phyloP scores from a whole-genome alignment of 2,113 vertebrate genomes.

The Aegypius monachus region DNA sequence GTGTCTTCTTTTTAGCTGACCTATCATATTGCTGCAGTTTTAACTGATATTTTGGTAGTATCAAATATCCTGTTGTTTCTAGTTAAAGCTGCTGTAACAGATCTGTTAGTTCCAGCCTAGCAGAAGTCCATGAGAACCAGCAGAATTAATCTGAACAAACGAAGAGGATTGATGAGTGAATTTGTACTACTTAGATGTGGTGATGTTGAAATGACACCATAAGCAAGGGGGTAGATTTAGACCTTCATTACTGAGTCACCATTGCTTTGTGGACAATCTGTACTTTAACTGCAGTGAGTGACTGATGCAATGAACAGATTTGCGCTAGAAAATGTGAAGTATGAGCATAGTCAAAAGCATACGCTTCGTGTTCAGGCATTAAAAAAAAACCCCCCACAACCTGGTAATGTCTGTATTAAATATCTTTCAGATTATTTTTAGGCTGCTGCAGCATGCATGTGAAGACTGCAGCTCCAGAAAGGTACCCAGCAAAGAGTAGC shows the following conservation, averaged over 20 bases:
- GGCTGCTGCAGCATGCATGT: background rate
- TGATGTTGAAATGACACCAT: background rate
- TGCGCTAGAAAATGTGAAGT: background rate
- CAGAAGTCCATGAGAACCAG: background rate
- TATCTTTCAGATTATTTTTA: background rate
- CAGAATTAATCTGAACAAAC: background rate
- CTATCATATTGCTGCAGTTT: background rate
- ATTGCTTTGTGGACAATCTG: background rate
- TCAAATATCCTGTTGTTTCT: background rate
- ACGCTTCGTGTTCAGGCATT: background rate
- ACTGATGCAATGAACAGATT: background rate
- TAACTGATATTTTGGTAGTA: background rate
- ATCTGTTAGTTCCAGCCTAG: background rate
- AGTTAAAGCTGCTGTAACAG: background rate
- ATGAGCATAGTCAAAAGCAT: background rate
- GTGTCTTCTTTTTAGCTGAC: background rate
- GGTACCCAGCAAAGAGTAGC: background rate
- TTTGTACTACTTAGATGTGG: background rate
- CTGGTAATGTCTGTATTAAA: background rate
- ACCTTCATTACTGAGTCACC: background rate
- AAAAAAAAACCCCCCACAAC: background rate
- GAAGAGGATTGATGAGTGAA: background rate
- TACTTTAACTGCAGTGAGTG: background rate
- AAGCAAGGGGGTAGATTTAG: background rate
- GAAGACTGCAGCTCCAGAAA: background rate